Evolutionary conservation across 1,140 invertebrate genomes (phyloP).

Genomic region (Plectrocnemia conspersa): DNA sequence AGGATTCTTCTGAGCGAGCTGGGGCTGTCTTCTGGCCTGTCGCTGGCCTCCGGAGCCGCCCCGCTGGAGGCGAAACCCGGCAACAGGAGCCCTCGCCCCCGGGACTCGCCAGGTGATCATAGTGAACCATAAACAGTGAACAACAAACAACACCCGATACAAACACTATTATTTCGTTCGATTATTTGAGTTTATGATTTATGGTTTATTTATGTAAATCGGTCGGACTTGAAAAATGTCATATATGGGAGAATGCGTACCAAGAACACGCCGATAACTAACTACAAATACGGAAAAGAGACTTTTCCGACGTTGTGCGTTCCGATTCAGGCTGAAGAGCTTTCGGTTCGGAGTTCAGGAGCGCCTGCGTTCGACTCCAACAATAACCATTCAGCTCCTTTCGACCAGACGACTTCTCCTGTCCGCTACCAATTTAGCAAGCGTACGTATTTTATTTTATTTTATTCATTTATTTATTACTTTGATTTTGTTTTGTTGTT

Average conservation of each 20-base stretch:
- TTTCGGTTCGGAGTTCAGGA: too few relatives aligned
- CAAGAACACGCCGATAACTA: conserved; percentile 33
- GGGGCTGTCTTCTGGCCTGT: conserved; percentile 50
- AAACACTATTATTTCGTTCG: background rate
- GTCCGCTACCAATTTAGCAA: conserved; percentile 22
- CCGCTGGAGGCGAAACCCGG: conserved; percentile 51
- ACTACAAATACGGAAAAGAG: conserved; percentile 13
- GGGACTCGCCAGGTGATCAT: conserved; percentile 46
- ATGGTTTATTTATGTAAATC: background rate
- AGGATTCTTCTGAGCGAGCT: conserved; percentile 54
- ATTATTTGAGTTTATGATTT: background rate
- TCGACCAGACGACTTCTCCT: conserved; percentile 13
- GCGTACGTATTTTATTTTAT: conserved; percentile 33
- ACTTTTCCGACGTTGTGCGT: conserved; percentile 11
- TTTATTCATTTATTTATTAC: conserved; percentile 19
- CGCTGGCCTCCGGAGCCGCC: conserved; percentile 48
- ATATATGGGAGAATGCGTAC: conserved; percentile 33
- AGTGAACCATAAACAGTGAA: conserved; percentile 3
- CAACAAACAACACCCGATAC: background rate
- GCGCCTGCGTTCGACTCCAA: conserved; percentile 29
- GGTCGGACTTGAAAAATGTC: background rate
- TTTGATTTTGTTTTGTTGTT: conserved; percentile 17
- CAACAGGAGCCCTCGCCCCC: conserved; percentile 47
- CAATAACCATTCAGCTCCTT: conserved; percentile 32
- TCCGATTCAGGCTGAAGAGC: conserved; percentile 12